Conservation (phyloP, 2,888 invertebrate genomes). For the Strigamia transsilvanica region DNA sequence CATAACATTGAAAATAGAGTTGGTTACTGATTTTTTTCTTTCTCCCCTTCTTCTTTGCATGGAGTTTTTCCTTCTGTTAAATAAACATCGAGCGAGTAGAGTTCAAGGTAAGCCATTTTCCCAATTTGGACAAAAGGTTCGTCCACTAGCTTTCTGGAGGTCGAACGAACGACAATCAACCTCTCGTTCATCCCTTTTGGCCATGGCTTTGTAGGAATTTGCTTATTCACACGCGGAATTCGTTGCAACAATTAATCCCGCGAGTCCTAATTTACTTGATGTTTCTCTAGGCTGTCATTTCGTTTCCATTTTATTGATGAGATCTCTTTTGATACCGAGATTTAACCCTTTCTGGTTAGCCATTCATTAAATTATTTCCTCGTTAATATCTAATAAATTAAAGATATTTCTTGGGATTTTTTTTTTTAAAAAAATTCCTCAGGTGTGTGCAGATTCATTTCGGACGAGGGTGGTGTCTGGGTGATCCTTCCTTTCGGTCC, state of each 20-base stretch:
- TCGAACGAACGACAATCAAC: constrained; percentile 7
- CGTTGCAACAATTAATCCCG: not conserved
- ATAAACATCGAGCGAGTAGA: constrained; percentile 1
- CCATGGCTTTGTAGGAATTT: not conserved
- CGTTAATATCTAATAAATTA: not conserved
- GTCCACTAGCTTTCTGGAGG: constrained; percentile 18
- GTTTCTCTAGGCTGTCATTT: not conserved
- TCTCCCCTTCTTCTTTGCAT: not conserved
- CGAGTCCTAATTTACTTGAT: constrained; percentile 1
- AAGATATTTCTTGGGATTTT: not conserved
- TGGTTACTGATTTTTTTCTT: not conserved
- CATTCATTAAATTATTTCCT: not conserved
- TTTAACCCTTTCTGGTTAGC: not conserved
- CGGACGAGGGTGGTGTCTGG: not conserved
- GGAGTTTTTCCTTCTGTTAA: not conserved
- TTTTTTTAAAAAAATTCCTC: not conserved
- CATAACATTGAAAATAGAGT: constrained; percentile 8
- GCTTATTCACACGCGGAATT: not conserved
- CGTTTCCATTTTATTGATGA: not conserved
- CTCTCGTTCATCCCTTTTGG: constrained; percentile 6
- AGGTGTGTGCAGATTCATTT: constrained; percentile 13
- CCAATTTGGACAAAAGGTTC: constrained; percentile 36
- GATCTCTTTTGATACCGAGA: not conserved
- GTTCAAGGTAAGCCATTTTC: constrained; percentile 36
- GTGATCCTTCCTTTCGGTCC: constrained; percentile 1